Conservation (phyloP, 2,888 invertebrate genomes). For the Melieria omissa region DNA sequence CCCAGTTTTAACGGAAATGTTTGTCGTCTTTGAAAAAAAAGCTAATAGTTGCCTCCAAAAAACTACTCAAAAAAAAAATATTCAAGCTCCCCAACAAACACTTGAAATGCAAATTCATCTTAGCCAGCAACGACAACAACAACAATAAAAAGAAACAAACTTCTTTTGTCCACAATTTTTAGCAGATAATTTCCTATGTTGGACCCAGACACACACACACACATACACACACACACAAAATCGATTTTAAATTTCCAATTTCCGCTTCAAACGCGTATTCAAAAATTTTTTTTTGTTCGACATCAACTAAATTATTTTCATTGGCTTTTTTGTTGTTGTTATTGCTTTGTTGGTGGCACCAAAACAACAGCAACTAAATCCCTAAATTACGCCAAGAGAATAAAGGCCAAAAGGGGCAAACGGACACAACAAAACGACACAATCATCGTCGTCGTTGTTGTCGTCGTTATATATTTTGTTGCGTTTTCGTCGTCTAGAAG, state of each 20-base stretch:
- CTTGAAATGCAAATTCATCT: conserved; percentile 37
- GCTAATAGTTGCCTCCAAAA: no score
- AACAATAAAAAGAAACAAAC: background rate
- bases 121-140: background rate
- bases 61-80: no score
- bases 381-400: conserved; percentile 26
- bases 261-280: conserved; percentile 45
- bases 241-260: conserved; percentile 52
- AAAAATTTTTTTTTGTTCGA: conserved; percentile 21
- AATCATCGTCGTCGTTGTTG: conserved; percentile 56
- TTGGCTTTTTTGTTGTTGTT: background rate
- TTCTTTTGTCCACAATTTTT: conserved; percentile 12
- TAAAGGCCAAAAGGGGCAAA: no score
- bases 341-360: conserved; percentile 1
- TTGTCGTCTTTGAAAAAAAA: no score
- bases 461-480: background rate
- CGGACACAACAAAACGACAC: conserved; percentile 51
- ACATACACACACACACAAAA: conserved; percentile 18
- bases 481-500: conserved; percentile 1
- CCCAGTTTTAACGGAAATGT: no score
- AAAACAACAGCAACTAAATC: conserved; percentile 31
- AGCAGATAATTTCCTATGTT: conserved; percentile 18
- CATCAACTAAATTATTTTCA: background rate
- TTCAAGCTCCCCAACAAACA: background rate
- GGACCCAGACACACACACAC: background rate